Conservation (phyloP, 2,113 vertebrate genomes). For the Indicator indicator region DNA sequence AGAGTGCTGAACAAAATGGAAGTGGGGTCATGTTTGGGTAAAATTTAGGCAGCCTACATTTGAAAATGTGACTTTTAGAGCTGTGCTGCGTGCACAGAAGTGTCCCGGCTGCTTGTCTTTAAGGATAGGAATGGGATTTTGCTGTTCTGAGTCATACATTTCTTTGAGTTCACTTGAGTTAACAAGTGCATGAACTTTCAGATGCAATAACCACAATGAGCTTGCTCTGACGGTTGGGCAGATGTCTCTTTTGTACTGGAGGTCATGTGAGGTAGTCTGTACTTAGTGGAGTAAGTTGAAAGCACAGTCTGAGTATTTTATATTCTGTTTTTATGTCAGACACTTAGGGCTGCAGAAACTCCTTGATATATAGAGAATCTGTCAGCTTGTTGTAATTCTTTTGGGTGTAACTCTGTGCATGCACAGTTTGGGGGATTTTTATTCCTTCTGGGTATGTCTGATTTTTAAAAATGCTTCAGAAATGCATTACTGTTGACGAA, state of each 20-base stretch:
- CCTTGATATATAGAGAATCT: background rate
- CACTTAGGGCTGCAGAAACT: background rate
- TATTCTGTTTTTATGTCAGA: background rate
- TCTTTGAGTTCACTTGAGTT: background rate
- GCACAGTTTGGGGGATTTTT: background rate
- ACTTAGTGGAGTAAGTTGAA: background rate
- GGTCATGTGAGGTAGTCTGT: background rate
- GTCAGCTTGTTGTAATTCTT: background rate
- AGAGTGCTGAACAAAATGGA: background rate
- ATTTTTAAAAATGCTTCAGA: background rate
- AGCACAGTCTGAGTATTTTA: background rate
- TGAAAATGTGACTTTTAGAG: background rate
- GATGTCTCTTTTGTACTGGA: background rate
- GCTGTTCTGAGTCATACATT: background rate
- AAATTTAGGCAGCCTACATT: background rate
- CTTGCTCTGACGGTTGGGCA: background rate
- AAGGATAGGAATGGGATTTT: background rate
- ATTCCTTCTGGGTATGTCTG: background rate
- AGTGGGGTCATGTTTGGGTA: background rate
- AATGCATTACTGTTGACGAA: background rate
- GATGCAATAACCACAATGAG: accelerated
- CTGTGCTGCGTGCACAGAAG: accelerated
- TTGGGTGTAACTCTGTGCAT: background rate
- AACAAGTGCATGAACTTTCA: background rate
- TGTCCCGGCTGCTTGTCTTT: background rate